Base-by-base conservation (phyloP, 2,888 invertebrate genomes). In the Prosapia bicincta region DNA sequence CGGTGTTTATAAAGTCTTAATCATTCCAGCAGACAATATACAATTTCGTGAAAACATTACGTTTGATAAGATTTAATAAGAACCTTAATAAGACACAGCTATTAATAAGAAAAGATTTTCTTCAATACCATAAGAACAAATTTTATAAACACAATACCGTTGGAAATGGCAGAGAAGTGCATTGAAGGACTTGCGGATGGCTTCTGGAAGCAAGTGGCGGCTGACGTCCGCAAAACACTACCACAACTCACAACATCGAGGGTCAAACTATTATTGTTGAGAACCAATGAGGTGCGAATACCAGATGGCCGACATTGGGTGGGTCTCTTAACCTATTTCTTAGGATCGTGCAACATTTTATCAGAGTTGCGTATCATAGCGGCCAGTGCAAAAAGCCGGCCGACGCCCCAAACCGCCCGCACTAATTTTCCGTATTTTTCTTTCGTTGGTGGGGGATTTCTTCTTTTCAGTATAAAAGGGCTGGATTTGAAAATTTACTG, bases 401-500 rank as follows among this genome's bases (percentile, higher is more conserved):
- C 54, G 54, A 54, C 54, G 54, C 54, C 54, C 54, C 54, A 13
- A 54, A n/a, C 54, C 54, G 54, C 54, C 54, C 54, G 54, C 54
- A 54, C 54, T 20, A 54, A 54, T 20, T 54, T 54, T 20, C n/a
- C 54, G 54, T 54, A 1, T 54, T 54, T 54, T 20, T n/a, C 20
- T 13, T 9, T 20, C 1, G 9, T 3, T 54, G 30, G 69, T 26
- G 69, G 26, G n/a, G 67, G 26, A 26, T 30, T 23, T 9, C 69
- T n/a, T 69, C 28, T 69, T 69, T 69, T 24, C 20, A 3, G 15
- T 69, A 69, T 69, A 69, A 69, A 69, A 69, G 30, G 30, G 20
- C 30, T 20, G 30, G 26, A 26, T 30, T n/a, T 69, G 26, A 9
- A 69, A 26, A 15, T 26, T 23, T 30, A 26, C 26, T 23, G 3